A percentile compares a stretch with the other conserved stretches of the same genome.
Conservation (phyloP, 2,888 invertebrate species). For the Diarsia mendica region DNA sequence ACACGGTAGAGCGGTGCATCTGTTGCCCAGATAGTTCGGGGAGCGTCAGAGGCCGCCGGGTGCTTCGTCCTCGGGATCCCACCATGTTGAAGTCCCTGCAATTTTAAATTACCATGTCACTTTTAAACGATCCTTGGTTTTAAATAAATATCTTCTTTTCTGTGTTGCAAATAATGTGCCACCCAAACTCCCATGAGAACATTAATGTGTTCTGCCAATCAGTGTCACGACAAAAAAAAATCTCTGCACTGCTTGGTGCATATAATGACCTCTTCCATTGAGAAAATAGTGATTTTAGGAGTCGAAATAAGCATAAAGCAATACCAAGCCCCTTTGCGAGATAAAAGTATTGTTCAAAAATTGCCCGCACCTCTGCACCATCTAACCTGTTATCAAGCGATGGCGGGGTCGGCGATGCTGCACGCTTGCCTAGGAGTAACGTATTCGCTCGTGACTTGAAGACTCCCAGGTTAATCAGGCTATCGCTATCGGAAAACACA, state of each 20-base stretch:
- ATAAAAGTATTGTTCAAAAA: neutral
- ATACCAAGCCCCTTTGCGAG: neutral
- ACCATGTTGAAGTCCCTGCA: conserved; percentile 79
- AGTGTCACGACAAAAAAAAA: neutral
- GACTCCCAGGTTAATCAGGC: conserved; percentile 22
- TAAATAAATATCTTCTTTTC: neutral
- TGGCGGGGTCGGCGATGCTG: neutral
- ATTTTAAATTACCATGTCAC: conserved; percentile 19
- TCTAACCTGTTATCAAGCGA: conserved; percentile 29
- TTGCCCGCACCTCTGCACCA: neutral
- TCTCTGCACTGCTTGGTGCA: conserved; percentile 1
- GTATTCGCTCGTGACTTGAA: conserved; percentile 23
- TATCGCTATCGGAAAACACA: conserved; percentile 36
- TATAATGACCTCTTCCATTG: neutral
- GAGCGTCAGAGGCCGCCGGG: conserved; percentile 82
- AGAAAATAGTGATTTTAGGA: neutral
- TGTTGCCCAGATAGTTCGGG: conserved; percentile 84
- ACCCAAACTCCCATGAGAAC: neutral
- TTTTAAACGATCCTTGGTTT: neutral
- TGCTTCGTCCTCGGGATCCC: conserved; percentile 73
- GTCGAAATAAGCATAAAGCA: conserved; percentile 17
- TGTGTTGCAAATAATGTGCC: neutral
- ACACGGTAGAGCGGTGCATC: conserved; percentile 82
- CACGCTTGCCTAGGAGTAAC: conserved; percentile 46
- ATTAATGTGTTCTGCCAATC: no score